Conservation (phyloP, 2,113 vertebrate species). For the Nicator chloris region DNA sequence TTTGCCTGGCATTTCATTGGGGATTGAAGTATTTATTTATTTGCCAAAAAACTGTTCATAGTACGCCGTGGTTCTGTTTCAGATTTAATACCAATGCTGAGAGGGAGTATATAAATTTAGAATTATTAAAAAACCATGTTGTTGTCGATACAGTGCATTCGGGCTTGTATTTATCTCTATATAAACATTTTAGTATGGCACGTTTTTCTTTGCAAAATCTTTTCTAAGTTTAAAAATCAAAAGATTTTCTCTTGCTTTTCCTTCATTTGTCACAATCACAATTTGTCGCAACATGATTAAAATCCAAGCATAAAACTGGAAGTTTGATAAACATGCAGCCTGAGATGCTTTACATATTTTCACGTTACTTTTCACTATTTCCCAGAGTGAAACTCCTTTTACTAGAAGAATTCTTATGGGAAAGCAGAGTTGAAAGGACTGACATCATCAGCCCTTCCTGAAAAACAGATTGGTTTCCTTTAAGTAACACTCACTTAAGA, state of each 20-base stretch:
- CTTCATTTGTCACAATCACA: background rate
- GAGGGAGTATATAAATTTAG: background rate
- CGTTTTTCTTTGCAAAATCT: background rate
- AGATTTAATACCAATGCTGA: conserved; percentile 26
- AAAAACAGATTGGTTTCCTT: conserved; percentile 69
- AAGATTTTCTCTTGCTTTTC: background rate
- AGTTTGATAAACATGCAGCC: background rate
- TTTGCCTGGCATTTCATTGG: conserved; percentile 37
- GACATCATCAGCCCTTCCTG: conserved; percentile 51
- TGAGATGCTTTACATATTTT: conserved; percentile 58
- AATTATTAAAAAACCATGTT: background rate
- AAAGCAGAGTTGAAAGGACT: conserved; percentile 56
- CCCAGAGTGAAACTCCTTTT: conserved; percentile 60
- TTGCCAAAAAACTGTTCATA: conserved; percentile 48
- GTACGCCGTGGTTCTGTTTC: conserved; percentile 16
- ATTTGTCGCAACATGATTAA: background rate
- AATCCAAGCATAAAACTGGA: background rate
- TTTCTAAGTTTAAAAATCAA: background rate
- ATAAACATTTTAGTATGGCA: background rate
- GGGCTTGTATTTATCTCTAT: background rate
- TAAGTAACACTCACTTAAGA: conserved; percentile 65
- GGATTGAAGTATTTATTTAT: conserved; percentile 47
- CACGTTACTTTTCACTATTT: conserved; percentile 53
- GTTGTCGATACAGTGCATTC: background rate
- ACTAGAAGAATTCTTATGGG: conserved; percentile 61